A percentile compares a stretch with the other conserved stretches of the same genome.
phyloP scores from a whole-genome alignment of 30 jellyfish, hydroid and myxozoan genomes.

The Sanderia malayensis region DNA sequence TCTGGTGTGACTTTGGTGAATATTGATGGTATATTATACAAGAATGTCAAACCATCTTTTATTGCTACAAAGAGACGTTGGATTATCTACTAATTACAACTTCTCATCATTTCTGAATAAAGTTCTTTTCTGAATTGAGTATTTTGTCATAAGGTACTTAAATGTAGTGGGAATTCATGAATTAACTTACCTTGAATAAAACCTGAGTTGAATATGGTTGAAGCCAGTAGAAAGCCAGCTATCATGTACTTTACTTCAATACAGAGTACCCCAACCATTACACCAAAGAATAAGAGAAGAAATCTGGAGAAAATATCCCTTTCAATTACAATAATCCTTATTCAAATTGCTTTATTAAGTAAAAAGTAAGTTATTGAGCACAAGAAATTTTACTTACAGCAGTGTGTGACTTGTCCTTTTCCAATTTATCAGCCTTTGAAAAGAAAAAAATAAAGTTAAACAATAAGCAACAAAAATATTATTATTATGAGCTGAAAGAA shows the following conservation, averaged over 20 bases:
- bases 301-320: background rate
- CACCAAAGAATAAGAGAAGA: background rate
- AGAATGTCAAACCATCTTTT: background rate
- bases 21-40: slow-evolving; percentile 33
- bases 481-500: too few relatives aligned
- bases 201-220: background rate
- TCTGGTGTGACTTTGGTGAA: background rate
- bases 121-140: background rate
- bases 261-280: background rate
- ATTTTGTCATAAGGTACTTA: background rate
- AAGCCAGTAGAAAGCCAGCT: background rate
- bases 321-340: background rate
- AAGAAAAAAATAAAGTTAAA: background rate
- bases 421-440: background rate
- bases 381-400: background rate
- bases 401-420: background rate
- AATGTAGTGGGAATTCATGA: background rate
- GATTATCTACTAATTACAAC: background rate
- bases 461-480: too few relatives aligned
- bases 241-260: background rate
- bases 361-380: background rate
- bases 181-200: background rate
- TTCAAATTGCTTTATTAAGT: background rate
- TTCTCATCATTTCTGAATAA: background rate
- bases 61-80: slow-evolving; percentile 6